Evolutionary conservation across 2,797 vertebrate species (phyloP).

Genomic region (Hemibagrus guttatus): DNA sequence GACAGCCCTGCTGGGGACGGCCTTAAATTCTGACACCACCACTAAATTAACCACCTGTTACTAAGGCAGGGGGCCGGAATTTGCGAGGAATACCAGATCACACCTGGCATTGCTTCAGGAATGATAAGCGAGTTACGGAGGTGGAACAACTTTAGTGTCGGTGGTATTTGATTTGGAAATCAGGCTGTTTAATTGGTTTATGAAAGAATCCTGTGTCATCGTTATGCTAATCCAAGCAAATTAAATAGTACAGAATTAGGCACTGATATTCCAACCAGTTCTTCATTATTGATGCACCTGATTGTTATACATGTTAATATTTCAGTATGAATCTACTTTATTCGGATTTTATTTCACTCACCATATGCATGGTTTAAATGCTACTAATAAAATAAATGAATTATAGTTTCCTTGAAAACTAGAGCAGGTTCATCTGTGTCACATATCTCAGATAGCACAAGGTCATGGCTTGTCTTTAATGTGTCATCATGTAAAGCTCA

Average conservation of each 20-base stretch:
- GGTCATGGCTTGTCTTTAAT: slow-evolving; percentile 48
- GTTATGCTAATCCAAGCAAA: slow-evolving; percentile 38
- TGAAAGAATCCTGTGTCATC: slow-evolving; percentile 29
- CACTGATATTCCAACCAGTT: neutral
- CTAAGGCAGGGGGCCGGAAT: slow-evolving; percentile 35
- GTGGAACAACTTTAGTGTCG: slow-evolving; percentile 15
- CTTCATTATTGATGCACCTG: slow-evolving; percentile 4
- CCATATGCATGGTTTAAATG: neutral
- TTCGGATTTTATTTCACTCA: neutral
- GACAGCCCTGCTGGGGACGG: slow-evolving; percentile 8
- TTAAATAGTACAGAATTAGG: slow-evolving; percentile 25
- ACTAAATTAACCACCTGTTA: slow-evolving; percentile 58
- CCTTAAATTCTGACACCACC: slow-evolving; percentile 43
- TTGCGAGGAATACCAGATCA: slow-evolving; percentile 46
- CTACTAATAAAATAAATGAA: neutral
- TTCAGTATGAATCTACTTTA: neutral
- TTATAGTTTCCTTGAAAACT: neutral
- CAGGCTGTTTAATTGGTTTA: slow-evolving; percentile 38
- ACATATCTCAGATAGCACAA: slow-evolving; percentile 47
- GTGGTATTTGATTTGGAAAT: slow-evolving; percentile 41
- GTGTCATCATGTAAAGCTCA: slow-evolving; percentile 47
- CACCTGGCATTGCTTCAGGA: slow-evolving; percentile 25
- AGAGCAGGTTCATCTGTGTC: slow-evolving; percentile 27
- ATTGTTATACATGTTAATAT: neutral
- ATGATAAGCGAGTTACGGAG: slow-evolving; percentile 34